Conservation (phyloP, 1,140 invertebrate genomes). For the Neodiprion pinetum region DNA sequence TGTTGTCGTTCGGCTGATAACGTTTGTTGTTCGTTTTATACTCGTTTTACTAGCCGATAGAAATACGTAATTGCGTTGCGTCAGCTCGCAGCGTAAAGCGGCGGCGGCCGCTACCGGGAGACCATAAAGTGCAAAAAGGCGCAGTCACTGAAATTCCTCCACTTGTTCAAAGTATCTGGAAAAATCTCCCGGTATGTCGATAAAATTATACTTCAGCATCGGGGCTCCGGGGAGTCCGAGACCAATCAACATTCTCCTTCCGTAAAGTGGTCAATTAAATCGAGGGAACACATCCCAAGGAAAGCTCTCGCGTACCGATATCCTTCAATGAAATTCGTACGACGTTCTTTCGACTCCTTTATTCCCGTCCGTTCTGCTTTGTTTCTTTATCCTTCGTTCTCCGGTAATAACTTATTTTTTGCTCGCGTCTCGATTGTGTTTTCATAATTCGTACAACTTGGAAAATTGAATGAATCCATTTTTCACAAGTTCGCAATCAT, state of each 20-base stretch:
- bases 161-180: not conserved
- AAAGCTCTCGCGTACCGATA: not conserved
- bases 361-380: not conserved
- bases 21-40: no score
- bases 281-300: no score
- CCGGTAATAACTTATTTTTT: no score
- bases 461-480: no score
- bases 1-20: not conserved
- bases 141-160: not conserved
- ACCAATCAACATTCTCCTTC: slow-evolving; percentile 5
- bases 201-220: not conserved
- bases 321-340: slow-evolving; percentile 4
- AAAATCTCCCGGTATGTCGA: slow-evolving; percentile 4
- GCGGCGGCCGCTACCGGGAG: not conserved
- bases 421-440: no score
- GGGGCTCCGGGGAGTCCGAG: not conserved
- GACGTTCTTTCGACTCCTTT: not conserved
- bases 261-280: slow-evolving; percentile 3
- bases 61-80: no score
- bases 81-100: not conserved
- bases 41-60: not conserved
- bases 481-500: no score
- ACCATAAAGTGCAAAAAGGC: not conserved
- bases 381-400: no score
- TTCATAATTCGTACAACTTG: no score